Evolutionary conservation across 2,113 vertebrate species (phyloP), one percentile per base, ranked within the genome.

Genomic region (Acrocephalus arundinaceus): DNA sequence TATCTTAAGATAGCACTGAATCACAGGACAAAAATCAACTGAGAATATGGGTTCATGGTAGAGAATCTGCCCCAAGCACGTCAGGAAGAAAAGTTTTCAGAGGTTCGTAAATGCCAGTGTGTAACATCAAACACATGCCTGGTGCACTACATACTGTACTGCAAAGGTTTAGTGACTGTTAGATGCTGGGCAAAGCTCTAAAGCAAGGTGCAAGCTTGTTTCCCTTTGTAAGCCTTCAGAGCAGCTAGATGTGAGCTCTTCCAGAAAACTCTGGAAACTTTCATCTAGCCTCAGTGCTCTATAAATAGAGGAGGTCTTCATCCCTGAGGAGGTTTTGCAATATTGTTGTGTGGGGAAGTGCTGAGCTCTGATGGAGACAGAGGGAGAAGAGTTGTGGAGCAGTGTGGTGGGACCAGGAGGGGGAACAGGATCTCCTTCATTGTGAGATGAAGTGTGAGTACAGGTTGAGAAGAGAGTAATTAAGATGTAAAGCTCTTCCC

Each of bases 271-370:
- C 85, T 94, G 96, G 90, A 90, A 94, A 83, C 79, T 92, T 88
- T 92, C 63, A 48, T 86, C 78, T 59, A 30, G 49, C 51, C 72
- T 88, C 85, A 58, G 63, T 1, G 5, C 82, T 88, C 94, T 96
- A 90, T 96, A 95, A 94, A 96, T 96, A 95, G 95, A 93, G 94
- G 83, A 97, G 92, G 90, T 80, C 92, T 96, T 91, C 90, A 93
- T 92, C 85, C 49, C 92, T 3, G 39, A 76, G 85, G 90, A 95
- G 85, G 59, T 80, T 96, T 86, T 86, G 90, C 83, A 93, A 39
- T 46, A 55, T 67, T 0, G 5, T 46, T 61, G 45, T 62, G 71
- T 37, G 37, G 63, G 39, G 68, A 41, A 70, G 55, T 14, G 49
- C 79, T 0, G 33, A 82, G 41, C 74, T 85, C 75, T 1, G 0